Conservation (phyloP, 53 echinoderm and acorn worm genomes). For the Paracentrotus lividus region DNA sequence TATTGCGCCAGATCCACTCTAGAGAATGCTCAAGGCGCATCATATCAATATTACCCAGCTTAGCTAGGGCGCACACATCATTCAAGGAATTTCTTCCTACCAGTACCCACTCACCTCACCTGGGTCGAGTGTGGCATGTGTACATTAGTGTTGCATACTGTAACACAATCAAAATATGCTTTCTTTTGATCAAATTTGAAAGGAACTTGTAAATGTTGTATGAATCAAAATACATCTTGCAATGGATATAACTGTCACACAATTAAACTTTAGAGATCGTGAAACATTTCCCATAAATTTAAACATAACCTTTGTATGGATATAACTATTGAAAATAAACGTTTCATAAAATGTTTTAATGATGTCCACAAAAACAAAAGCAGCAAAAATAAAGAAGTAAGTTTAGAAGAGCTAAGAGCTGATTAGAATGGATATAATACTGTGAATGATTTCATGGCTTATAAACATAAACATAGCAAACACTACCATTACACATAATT, state of each 20-base stretch:
- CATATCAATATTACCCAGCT: too few relatives aligned
- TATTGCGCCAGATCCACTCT: neutral
- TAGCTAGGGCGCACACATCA: too few relatives aligned
- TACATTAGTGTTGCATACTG: too few relatives aligned
- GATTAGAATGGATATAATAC: neutral
- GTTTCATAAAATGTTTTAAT: neutral
- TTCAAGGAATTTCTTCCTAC: too few relatives aligned
- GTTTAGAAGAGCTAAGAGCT: neutral
- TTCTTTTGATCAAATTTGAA: neutral
- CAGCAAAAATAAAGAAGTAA: neutral
- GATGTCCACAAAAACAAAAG: neutral
- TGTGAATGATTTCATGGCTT: neutral
- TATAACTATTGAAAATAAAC: neutral
- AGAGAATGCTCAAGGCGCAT: too few relatives aligned
- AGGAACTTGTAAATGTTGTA: too few relatives aligned
- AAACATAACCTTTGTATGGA: neutral
- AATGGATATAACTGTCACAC: too few relatives aligned
- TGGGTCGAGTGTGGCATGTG: too few relatives aligned
- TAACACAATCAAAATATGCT: too few relatives aligned
- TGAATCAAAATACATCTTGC: too few relatives aligned
- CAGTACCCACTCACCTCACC: too few relatives aligned
- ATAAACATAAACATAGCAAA: neutral
- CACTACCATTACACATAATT: neutral
- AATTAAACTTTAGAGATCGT: too few relatives aligned
- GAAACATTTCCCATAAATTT: neutral